Evolutionary conservation across 1,140 invertebrate species (phyloP), one percentile per base, ranked within the genome.

Genomic region (Ceratina calcarata): DNA sequence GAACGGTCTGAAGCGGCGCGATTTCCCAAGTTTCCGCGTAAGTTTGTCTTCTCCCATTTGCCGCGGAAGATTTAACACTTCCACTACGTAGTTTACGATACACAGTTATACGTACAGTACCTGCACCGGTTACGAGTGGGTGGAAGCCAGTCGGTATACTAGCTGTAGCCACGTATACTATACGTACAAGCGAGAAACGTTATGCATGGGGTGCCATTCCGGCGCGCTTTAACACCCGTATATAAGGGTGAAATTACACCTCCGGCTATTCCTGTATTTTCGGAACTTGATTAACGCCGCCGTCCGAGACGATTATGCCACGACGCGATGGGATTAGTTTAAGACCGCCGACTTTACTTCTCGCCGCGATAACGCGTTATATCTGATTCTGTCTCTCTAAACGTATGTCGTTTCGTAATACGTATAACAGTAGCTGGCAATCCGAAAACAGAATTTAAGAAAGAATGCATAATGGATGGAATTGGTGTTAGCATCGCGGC

Each of bases 151-250:
- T 64, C 37, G 77, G 68, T 72, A 24, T 62, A 66, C 69, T 49
- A 71, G 83, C 69, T 77, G 75, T 77, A 73, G 12, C 22, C 55
- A 61, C 75, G n/a, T 57, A 60, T 60, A 62, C 55, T 81, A 81
- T 68, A 64, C 60, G 71, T 78, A 71, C 61, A 51, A 72, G 74
- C 37, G 73, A 77, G 69, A 73, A 55, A 66, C 80, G 80, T 85
- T 88, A 86, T 88, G 87, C 87, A 88, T 87, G 85, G 83, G 87
- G 84, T 86, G 87, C 86, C 87, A 86, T 88, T 89, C 83, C 80
- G 87, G 81, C 87, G 85, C 79, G 87, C 81, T 89, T 87, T 87
- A 89, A 88, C 87, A 86, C 85, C 85, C 85, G 82, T 85, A 83
- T 88, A 87, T 86, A 86, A 86, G 85, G 85, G 85, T 76, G 86